phyloP scores from a whole-genome alignment of 1,140 invertebrate genomes.

The Diorhabda elongata region DNA sequence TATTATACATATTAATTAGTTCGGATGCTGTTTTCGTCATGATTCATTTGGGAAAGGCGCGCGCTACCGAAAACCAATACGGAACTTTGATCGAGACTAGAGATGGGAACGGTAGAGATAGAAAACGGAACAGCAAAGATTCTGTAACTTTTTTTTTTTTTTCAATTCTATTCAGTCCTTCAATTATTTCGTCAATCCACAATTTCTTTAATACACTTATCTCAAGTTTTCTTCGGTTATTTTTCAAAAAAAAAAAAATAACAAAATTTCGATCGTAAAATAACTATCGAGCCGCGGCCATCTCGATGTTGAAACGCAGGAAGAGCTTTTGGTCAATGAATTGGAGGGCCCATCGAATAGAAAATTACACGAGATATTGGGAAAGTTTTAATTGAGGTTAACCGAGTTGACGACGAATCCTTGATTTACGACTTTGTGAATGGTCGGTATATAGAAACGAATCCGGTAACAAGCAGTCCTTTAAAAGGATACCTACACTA shows the following conservation, averaged over 20 bases:
- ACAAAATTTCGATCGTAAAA: no score
- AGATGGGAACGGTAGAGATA: not conserved
- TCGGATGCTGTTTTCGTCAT: constrained; percentile 6
- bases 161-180: no score
- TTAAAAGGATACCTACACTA: not conserved
- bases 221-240: no score
- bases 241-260: no score
- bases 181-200: no score
- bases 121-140: no score
- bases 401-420: constrained; percentile 17
- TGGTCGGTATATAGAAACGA: not conserved
- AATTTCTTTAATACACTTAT: no score
- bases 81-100: not conserved
- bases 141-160: no score
- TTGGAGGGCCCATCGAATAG: constrained; percentile 4
- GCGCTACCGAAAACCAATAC: no score
- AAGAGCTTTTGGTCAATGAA: constrained; percentile 13
- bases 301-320: not conserved
- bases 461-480: not conserved
- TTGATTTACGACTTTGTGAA: constrained; percentile 14
- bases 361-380: constrained; percentile 12
- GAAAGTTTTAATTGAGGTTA: constrained; percentile 19
- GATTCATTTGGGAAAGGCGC: constrained; percentile 9
- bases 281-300: no score
- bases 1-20: constrained; percentile 11